These are phyloP conservation scores for Ophioninae sp. DNA, from an alignment of 2,888 invertebrate species.

Conservation along the genomic window DNA sequence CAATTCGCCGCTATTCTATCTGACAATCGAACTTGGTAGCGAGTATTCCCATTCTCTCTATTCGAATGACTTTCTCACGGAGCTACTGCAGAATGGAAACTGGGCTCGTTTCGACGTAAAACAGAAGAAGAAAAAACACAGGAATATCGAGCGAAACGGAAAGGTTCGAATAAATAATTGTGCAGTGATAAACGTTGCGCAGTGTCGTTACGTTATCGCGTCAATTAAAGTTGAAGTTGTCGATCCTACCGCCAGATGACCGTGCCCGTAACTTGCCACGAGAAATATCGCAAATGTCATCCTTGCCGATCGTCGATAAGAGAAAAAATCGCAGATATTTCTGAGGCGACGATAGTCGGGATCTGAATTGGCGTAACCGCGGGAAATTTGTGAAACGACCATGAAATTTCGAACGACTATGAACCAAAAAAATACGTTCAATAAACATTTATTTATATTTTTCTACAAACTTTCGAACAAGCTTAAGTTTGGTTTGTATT, in stretches of 20 bases:
- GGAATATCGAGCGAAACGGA: background rate
- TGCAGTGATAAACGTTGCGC: background rate
- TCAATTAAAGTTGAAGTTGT: background rate
- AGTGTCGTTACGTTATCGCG: background rate
- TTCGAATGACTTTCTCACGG: constrained; percentile 32
- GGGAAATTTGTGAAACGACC: no score
- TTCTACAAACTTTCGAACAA: no score
- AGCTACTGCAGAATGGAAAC: constrained; percentile 12
- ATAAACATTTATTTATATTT: no score
- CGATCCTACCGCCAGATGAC: background rate
- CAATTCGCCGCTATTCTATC: constrained; percentile 44
- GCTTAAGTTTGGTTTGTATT: no score
- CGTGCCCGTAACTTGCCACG: background rate
- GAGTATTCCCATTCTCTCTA: constrained; percentile 29
- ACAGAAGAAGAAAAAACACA: constrained; percentile 1
- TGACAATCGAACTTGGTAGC: constrained; percentile 36
- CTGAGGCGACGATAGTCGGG: background rate
- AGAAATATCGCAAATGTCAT: no score
- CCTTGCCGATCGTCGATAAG: background rate
- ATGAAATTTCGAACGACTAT: no score
- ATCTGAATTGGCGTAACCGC: no score
- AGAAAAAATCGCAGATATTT: background rate
- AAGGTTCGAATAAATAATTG: constrained; percentile 11
- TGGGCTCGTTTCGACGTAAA: constrained; percentile 12
- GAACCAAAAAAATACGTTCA: no score